Evolutionary conservation across 1,140 invertebrate species (phyloP), one percentile per base, ranked within the genome.

Genomic region (Nautilus pompilius): DNA sequence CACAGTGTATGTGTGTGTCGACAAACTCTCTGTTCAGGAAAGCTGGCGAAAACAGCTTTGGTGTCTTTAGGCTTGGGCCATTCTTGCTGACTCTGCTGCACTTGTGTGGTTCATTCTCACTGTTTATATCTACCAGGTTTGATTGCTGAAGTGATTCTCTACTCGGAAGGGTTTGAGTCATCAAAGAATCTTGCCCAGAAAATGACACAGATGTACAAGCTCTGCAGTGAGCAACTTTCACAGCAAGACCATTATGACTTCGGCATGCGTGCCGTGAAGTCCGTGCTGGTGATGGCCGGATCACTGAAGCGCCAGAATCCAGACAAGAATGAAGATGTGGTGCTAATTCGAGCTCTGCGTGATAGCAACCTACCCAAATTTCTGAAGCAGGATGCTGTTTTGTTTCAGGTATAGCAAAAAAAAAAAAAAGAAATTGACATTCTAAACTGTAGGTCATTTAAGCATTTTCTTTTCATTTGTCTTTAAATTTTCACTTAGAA

Each of bases 231-330:
- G 81, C 93, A 95, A 80, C 84, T 96, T 0, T 95, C 93, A 1
- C 91, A 93, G 67, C 93, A 95, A 80, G 91, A 94, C 79, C 93
- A 95, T 75, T 96, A 96, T 70, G 93, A 96, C 82, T 96, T 93
- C 75, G 82, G 93, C 46, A 94, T 95, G 92, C 86, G 92, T 88
- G 93, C 64, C 67, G 90, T 84, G 20, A 84, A 84, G 63, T 83
- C 81, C 22, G 83, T 84, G 46, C 67, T 84, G 29, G 82, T 84
- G 0, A 84, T 83, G 82, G 83, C 83, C 22, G 83, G 83, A 26
- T 73, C 80, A 5, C 70, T 83, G 33, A 84, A 84, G 65, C 61
- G 82, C 58, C 78, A 83, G 70, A 83, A 83, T 62, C 81, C 83
- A 1, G 80, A 83, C 65, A 83, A 83, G 64, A 70, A 71, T 61